These are phyloP conservation scores for Camponotus fellah DNA, from an alignment of 2,888 invertebrate species.

Conservation along the genomic window DNA sequence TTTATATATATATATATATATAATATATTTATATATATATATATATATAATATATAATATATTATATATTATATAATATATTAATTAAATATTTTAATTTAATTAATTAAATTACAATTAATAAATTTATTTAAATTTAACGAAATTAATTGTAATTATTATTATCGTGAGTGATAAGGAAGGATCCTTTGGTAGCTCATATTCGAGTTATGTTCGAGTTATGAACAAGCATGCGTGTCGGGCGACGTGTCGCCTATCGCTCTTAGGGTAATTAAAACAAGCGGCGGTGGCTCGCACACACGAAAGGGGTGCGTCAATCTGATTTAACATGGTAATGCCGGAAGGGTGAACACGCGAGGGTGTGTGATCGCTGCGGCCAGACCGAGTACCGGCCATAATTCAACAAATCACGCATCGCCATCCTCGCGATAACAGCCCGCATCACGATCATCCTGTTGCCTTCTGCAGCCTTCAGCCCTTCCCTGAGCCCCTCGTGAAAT, in stretches of 20 bases:
- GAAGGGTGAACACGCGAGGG: constrained; percentile 63
- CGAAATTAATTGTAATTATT: neutral
- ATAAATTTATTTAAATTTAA: too few relatives aligned
- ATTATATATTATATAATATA: too few relatives aligned
- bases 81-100: too few relatives aligned
- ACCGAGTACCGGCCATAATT: constrained; percentile 69
- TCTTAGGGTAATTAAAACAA: constrained; percentile 69
- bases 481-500: neutral
- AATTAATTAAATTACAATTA: too few relatives aligned
- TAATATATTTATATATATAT: too few relatives aligned
- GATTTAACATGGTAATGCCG: constrained; percentile 73
- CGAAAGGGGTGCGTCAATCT: constrained; percentile 66
- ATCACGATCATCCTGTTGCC: constrained; percentile 40
- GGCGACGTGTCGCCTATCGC: constrained; percentile 64
- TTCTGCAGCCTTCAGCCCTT: constrained; percentile 18
- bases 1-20: too few relatives aligned
- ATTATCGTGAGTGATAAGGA: neutral
- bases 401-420: constrained; percentile 75
- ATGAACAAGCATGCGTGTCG: constrained; percentile 17
- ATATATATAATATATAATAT: too few relatives aligned
- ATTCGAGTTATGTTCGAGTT: neutral
- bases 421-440: constrained; percentile 59
- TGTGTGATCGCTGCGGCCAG: constrained; percentile 63
- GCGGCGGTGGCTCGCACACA: constrained; percentile 46
- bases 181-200: neutral